These are phyloP conservation scores for Verasper variegatus DNA, from an alignment of 2,113 vertebrate species.

Conservation along the genomic window DNA sequence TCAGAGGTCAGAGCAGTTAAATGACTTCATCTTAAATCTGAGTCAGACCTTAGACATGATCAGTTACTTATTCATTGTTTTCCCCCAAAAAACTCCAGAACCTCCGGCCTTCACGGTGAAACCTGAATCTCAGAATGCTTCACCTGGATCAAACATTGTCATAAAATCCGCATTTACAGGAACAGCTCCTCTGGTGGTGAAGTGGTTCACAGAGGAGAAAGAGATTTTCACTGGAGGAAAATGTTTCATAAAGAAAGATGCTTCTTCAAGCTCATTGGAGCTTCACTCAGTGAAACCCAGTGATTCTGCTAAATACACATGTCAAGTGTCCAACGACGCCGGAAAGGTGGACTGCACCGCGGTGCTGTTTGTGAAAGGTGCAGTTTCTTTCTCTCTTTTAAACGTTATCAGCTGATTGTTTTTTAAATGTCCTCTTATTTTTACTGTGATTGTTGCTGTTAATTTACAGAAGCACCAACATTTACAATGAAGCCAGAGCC, in stretches of 20 bases:
- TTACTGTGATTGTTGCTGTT: conserved; percentile 47
- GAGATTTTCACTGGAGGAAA: conserved; percentile 89
- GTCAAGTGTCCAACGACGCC: conserved; percentile 91
- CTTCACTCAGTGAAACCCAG: conserved; percentile 89
- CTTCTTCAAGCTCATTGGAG: conserved; percentile 89
- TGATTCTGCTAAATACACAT: conserved; percentile 91
- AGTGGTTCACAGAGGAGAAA: conserved; percentile 92
- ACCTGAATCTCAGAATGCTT: conserved; percentile 86
- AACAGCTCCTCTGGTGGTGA: conserved; percentile 87
- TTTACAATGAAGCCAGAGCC: conserved; percentile 90
- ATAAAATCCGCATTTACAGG: conserved; percentile 89
- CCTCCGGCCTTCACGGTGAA: conserved; percentile 88
- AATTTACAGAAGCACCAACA: conserved; percentile 89
- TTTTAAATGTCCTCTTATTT: background rate
- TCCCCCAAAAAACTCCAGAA: conserved; percentile 85
- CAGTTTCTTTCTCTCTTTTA: conserved; percentile 60
- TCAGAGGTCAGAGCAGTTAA: conserved; percentile 89
- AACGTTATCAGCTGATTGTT: conserved; percentile 4
- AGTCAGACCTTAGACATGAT: conserved; percentile 19
- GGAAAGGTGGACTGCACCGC: conserved; percentile 89
- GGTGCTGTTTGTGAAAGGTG: conserved; percentile 96
- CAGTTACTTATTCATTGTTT: conserved; percentile 47
- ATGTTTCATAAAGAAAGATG: conserved; percentile 92
- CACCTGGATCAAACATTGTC: conserved; percentile 87
- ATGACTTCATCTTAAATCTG: background rate